phyloP scores from a whole-genome alignment of 1,140 invertebrate species.

The Micrasema minimum region DNA sequence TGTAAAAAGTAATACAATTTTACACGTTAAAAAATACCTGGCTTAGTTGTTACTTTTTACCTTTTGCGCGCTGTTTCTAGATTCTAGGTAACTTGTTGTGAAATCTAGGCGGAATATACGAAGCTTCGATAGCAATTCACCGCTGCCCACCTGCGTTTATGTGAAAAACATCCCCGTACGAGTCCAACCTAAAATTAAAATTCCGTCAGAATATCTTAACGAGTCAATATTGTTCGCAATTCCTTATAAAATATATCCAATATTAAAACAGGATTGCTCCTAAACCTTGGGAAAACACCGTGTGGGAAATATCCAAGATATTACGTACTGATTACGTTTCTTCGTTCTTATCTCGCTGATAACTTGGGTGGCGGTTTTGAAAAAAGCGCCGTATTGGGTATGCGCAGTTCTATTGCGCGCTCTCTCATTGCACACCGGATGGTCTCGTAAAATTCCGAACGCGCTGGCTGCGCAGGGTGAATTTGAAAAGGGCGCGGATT shows the following conservation, averaged over 20 bases:
- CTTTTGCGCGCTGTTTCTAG: slow-evolving; percentile 17
- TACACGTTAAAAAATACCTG: not conserved
- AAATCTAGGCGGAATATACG: slow-evolving; percentile 29
- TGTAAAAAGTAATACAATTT: not conserved
- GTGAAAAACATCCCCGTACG: slow-evolving; percentile 40
- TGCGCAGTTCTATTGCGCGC: slow-evolving; percentile 8
- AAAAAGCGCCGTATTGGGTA: slow-evolving; percentile 25
- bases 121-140: slow-evolving; percentile 44
- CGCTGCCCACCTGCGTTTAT: slow-evolving; percentile 44
- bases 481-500: slow-evolving; percentile 17
- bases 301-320: not conserved
- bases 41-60: not conserved
- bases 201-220: slow-evolving; percentile 24
- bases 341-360: slow-evolving; percentile 27
- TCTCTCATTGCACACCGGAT: slow-evolving; percentile 3
- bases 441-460: not conserved
- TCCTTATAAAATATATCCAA: not conserved
- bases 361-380: slow-evolving; percentile 37
- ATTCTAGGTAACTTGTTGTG: slow-evolving; percentile 17
- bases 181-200: slow-evolving; percentile 17
- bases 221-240: slow-evolving; percentile 10
- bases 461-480: not conserved
- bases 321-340: not conserved
- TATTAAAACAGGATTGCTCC: not conserved
- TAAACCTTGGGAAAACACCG: not conserved